Evolutionary conservation across 1,140 invertebrate species (phyloP).

Genomic region (Camponotus vicinus): DNA sequence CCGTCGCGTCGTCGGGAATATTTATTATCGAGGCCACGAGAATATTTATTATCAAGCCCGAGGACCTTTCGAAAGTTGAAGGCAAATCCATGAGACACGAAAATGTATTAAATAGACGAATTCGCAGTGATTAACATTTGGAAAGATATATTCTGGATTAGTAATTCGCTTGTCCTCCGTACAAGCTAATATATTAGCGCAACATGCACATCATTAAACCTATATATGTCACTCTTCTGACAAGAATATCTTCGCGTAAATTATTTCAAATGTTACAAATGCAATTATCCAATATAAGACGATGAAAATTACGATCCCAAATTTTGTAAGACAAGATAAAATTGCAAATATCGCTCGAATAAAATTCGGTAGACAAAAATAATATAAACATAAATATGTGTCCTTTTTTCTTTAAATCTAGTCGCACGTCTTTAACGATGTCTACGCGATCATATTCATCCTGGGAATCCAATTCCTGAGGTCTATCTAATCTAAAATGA

Average conservation of each 20-base stretch:
- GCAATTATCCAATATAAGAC: neutral
- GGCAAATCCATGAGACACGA: constrained; percentile 51
- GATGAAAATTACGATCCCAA: neutral
- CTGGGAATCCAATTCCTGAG: constrained; percentile 44
- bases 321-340: neutral
- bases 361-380: neutral
- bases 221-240: too few relatives aligned
- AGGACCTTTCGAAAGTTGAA: constrained; percentile 70
- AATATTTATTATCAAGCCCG: constrained; percentile 58
- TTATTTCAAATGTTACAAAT: neutral
- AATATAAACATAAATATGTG: neutral
- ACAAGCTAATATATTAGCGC: neutral
- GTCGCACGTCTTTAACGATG: neutral
- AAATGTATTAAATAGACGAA: constrained; percentile 61
- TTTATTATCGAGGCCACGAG: constrained; percentile 80
- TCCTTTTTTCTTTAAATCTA: neutral
- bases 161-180: neutral
- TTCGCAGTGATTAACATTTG: constrained; percentile 47
- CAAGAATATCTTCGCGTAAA: neutral
- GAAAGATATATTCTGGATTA: constrained; percentile 33
- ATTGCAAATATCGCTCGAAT: neutral
- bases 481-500: constrained; percentile 61
- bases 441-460: neutral
- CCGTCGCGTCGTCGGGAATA: constrained; percentile 65
- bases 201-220: too few relatives aligned